These are phyloP conservation scores for Perodicticus potto DNA, from an alignment of 2,797 vertebrate species.

Conservation along the genomic window DNA sequence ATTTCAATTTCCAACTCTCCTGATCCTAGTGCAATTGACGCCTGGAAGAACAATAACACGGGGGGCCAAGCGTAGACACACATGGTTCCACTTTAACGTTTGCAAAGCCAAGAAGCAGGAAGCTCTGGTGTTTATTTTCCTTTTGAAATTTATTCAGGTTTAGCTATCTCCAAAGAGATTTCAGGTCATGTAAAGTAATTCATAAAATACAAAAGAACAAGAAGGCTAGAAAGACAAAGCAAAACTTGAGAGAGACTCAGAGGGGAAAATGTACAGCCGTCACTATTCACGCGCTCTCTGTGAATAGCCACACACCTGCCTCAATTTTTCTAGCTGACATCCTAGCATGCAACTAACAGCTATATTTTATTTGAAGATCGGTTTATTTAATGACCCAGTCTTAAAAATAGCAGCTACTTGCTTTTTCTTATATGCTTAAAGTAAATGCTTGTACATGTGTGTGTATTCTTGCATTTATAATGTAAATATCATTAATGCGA, in stretches of 20 bases:
- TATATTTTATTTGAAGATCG: conserved; percentile 8
- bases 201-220: background rate
- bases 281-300: background rate
- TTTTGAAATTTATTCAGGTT: background rate
- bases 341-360: background rate
- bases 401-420: background rate
- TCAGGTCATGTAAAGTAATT: background rate
- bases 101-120: conserved; percentile 15
- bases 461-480: background rate
- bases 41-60: background rate
- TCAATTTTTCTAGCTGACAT: background rate
- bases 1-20: background rate
- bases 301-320: fast-evolving
- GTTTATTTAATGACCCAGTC: background rate
- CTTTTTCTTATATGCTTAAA: background rate
- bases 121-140: background rate
- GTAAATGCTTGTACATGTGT: background rate
- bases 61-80: background rate
- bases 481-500: background rate
- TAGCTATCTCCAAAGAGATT: conserved; percentile 8
- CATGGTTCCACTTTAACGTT: background rate
- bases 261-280: fast-evolving
- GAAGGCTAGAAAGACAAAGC: background rate
- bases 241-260: background rate
- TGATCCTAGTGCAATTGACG: background rate